These are phyloP conservation scores for Nephrotoma appendiculata DNA, from an alignment of 2,888 invertebrate species.

Conservation along the genomic window DNA sequence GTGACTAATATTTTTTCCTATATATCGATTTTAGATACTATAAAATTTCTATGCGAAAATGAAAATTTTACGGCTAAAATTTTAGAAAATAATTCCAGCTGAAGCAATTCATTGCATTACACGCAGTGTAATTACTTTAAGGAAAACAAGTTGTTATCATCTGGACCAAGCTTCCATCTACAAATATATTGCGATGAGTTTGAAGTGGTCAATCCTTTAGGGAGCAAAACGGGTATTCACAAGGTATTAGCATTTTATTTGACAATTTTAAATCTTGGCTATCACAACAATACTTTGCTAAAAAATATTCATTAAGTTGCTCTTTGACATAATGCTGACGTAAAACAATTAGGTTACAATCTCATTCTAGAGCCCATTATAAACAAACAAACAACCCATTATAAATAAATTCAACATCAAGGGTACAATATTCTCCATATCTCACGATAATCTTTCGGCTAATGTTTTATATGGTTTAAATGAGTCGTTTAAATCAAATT, in stretches of 20 bases:
- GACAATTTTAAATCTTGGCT: too few species aligned
- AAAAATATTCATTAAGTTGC: slow-evolving; percentile 11
- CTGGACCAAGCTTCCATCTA: slow-evolving; percentile 9
- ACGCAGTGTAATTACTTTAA: too few species aligned
- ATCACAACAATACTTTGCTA: slow-evolving; percentile 7
- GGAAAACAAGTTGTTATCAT: too few species aligned
- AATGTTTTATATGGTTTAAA: not conserved
- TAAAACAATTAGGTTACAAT: not conserved
- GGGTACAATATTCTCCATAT: not conserved
- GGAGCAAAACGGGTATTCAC: too few species aligned
- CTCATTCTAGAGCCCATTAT: slow-evolving; percentile 9
- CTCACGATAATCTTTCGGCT: not conserved
- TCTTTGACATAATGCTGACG: not conserved
- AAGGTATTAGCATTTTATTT: too few species aligned
- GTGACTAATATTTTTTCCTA: not conserved
- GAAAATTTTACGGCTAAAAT: not conserved
- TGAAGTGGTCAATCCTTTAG: too few species aligned
- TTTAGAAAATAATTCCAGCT: not conserved
- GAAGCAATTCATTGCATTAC: not conserved
- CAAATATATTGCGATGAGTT: too few species aligned
- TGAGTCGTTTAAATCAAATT: not conserved
- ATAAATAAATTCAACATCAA: not conserved
- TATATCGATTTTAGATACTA: not conserved
- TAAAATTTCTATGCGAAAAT: not conserved
- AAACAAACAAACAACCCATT: too few species aligned